Base-by-base conservation (phyloP, 2,113 vertebrate genomes). In the Podiceps cristatus region DNA sequence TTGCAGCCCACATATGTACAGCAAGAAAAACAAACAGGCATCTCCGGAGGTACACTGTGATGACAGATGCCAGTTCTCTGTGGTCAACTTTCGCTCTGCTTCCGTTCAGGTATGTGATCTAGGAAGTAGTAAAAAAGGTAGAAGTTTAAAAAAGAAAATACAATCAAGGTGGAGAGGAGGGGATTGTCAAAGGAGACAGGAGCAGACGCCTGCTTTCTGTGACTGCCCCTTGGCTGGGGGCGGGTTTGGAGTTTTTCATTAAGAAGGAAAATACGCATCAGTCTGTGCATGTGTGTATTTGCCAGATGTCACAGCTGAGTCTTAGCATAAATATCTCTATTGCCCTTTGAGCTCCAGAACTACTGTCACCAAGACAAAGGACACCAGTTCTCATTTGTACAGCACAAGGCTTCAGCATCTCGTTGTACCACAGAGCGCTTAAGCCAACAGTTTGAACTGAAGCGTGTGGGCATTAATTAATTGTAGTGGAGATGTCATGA, bases 51-150 rank as follows among this genome's bases (percentile, higher is more conserved):
- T 94, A 37, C 85, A 86, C 93, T 97, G 93, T 93, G 95, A 92
- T 96, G 97, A 95, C 66, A 96, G 90, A 97, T 69, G 44, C 93
- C 97, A 89, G 96, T 92, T 92, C 90, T 72, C 90, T 93, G 53
- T 8, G 72, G 89, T 75, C 52, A 13, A 23, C 73, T 83, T 96
- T 93, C 2, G 3, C 96, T 96, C 96, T 80, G 96, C 86, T 94
- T 98, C 96, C 33, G 4, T 47, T 90, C 96, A 96, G 97, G 95
- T 87, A 90, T 97, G 94, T 91, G 96, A 97, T 91, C 83, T 69
- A 52, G 96, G 94, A 95, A 97, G 96, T 10, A 81, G 75, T 90
- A 92, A 96, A 93, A 76, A 88, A 80, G 73, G 72, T 11, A 67
- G 62, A 31, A 88, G 71, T 78, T 96, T 95, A 82, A 85, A 81